Evolutionary conservation across 2,797 vertebrate genomes (phyloP), one percentile per base, ranked within the genome.

Genomic region (Phoebastria nigripes): DNA sequence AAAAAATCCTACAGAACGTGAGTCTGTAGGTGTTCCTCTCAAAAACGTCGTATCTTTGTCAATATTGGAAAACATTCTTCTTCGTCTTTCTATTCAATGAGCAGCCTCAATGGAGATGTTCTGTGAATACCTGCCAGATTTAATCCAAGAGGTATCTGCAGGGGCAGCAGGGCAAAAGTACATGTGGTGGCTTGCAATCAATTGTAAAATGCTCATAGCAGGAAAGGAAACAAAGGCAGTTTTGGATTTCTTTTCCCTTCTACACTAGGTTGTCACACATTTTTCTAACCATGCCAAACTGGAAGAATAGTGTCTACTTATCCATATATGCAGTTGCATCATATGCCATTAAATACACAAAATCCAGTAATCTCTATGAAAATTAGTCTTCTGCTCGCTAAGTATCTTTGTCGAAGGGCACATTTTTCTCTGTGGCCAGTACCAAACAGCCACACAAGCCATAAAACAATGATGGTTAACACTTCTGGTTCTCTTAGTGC

Each of bases 401-500:
- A 35, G 2, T 35, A 20, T 18, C 37, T 41, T 81, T 55, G 28
- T 51, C 26, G 17, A 82, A 61, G 24, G 9, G 14, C 26, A 41
- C 2, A 0, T n/a, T 78, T 58, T 59, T 28, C 12, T 62, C 11
- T 0, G 3, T 26, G 25, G n/a, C 31, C 37, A 44, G 15, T 52
- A 62, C n/a, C 37, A n/a, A 52, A 41, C 21, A 92, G n/a, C 19
- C 51, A 42, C n/a, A 37, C 3, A 44, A 82, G 4, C 26, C 6
- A 16, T 11, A 39, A 39, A 72, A 5, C 15, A 73, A 4, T 1
- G 11, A 33, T 17, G 4, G 35, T 28, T 52, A 51, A 47, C 20
- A 39, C 14, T 71, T 79, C 37, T 31, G 28, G 6, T 65, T 88
- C 33, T 20, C 47, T 35, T 28, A 49, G 46, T 17, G 26, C 13